These are phyloP conservation scores for Polyommatus icarus DNA, from an alignment of 2,888 invertebrate species.

Conservation along the genomic window DNA sequence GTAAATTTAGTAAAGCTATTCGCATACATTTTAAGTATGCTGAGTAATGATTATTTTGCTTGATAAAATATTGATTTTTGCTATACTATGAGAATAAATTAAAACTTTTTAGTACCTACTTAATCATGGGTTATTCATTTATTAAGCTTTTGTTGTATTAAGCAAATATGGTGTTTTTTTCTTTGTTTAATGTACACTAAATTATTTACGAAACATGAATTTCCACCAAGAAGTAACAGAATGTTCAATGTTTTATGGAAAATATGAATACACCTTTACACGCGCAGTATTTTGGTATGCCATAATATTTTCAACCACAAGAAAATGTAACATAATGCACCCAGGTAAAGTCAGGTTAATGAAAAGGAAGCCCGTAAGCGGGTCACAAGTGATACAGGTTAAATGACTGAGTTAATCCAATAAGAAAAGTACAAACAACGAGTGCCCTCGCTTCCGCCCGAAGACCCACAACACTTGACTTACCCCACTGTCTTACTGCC, in stretches of 20 bases:
- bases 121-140: background rate
- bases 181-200: background rate
- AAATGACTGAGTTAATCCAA: slow-evolving; percentile 75
- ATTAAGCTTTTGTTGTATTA: background rate
- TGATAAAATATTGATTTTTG: background rate
- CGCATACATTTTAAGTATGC: background rate
- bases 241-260: too few species aligned
- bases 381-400: slow-evolving; percentile 76
- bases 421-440: slow-evolving; percentile 78
- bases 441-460: slow-evolving; percentile 72
- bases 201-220: too few species aligned
- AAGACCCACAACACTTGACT: slow-evolving; percentile 71
- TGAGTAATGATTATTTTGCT: background rate
- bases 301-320: background rate
- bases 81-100: background rate
- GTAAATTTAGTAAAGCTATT: slow-evolving; percentile 6
- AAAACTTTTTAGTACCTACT: background rate
- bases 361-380: slow-evolving; percentile 69
- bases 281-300: background rate
- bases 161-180: background rate
- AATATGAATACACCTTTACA: too few species aligned
- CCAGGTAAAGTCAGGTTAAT: slow-evolving; percentile 40
- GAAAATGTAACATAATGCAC: slow-evolving; percentile 31
- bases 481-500: slow-evolving; percentile 76
- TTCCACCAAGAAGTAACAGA: too few species aligned